Percentiles rank a stretch among this genome's conserved stretches.
These are phyloP conservation scores for Zaprionus africanus DNA, from an alignment of 1,140 invertebrate genomes.

Conservation along the genomic window DNA sequence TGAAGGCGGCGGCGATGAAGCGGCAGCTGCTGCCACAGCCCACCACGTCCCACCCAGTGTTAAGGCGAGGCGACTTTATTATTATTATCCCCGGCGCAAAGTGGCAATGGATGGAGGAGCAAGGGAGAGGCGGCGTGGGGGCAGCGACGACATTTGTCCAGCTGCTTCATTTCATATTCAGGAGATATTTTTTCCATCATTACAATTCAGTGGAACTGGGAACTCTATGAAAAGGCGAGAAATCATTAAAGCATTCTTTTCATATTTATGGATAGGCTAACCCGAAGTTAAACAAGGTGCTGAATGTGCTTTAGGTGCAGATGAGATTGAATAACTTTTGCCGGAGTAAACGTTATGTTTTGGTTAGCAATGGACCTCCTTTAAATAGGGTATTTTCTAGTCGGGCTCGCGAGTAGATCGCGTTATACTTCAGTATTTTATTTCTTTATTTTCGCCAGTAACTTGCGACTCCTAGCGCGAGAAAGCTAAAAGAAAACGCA, in stretches of 20 bases:
- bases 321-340: background rate
- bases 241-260: conserved; percentile 59
- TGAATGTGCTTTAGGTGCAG: background rate
- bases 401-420: background rate
- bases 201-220: conserved; percentile 48
- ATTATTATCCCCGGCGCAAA: conserved; percentile 74
- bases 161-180: conserved; percentile 82
- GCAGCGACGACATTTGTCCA: conserved; percentile 69
- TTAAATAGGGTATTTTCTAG: background rate
- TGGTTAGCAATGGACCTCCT: background rate
- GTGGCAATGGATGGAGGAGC: conserved; percentile 52
- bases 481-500: conserved; percentile 43
- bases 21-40: conserved; percentile 53
- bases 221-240: conserved; percentile 50
- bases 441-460: conserved; percentile 8
- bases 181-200: conserved; percentile 70
- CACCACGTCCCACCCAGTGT: conserved; percentile 17
- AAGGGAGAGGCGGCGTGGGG: conserved; percentile 9
- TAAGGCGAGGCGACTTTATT: conserved; percentile 73
- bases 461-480: conserved; percentile 20
- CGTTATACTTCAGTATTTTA: conserved; percentile 3
- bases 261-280: conserved; percentile 34
- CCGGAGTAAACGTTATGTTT: background rate
- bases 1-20: conserved; percentile 15
- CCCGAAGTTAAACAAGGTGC: conserved; percentile 1